phyloP scores from a whole-genome alignment of 2,888 invertebrate species.

The Nomada ferruginata region DNA sequence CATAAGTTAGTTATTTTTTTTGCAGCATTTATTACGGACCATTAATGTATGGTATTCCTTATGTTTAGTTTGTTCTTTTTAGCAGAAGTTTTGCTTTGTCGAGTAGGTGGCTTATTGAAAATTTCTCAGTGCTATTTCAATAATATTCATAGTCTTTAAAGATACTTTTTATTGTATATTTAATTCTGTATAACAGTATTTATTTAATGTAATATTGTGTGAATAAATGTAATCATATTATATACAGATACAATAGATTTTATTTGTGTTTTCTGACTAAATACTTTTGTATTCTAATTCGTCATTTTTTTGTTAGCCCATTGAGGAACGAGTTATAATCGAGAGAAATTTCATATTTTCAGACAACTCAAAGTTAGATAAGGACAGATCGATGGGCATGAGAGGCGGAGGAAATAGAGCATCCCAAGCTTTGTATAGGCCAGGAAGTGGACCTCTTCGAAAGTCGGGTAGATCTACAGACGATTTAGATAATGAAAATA shows the following conservation, averaged over 20 bases:
- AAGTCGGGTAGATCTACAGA: slow-evolving; percentile 88
- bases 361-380: slow-evolving; percentile 75
- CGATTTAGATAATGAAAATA: slow-evolving; percentile 85
- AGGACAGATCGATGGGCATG: slow-evolving; percentile 83
- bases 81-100: not conserved
- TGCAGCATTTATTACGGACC: not conserved
- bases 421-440: slow-evolving; percentile 90
- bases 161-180: not conserved
- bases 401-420: slow-evolving; percentile 87
- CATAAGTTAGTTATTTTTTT: not conserved
- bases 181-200: not conserved
- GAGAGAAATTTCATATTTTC: slow-evolving; percentile 37
- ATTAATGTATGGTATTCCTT: too few species aligned
- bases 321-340: not conserved
- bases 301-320: not conserved
- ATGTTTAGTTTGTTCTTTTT: too few species aligned
- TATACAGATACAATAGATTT: not conserved
- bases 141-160: too few species aligned
- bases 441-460: slow-evolving; percentile 91
- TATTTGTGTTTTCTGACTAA: not conserved
- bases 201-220: slow-evolving; percentile 2
- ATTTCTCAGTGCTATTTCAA: too few species aligned
- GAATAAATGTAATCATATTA: slow-evolving; percentile 10
- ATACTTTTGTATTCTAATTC: not conserved
- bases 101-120: not conserved